phyloP scores from a whole-genome alignment of 2,113 vertebrate species.

The Bos javanicus region DNA sequence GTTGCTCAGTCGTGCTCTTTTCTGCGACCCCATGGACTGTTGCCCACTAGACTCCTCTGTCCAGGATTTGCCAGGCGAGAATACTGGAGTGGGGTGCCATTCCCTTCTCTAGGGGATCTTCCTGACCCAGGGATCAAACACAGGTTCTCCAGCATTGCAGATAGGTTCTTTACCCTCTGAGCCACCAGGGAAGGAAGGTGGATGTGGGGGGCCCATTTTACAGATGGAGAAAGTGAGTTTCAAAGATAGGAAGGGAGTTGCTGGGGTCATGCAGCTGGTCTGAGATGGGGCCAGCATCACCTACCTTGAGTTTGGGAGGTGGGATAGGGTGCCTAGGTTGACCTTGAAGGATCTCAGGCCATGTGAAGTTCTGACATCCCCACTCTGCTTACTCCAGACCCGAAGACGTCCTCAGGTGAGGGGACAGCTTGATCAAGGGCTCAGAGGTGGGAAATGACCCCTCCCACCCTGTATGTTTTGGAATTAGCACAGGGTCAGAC shows the following conservation, averaged over 20 bases:
- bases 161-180: background rate
- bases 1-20: background rate
- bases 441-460: background rate
- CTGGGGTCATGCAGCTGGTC: too few relatives aligned
- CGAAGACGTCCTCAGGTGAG: background rate
- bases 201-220: background rate
- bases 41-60: background rate
- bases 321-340: accelerated
- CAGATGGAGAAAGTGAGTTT: background rate
- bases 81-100: background rate
- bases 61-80: background rate
- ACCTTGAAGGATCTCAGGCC: too few relatives aligned
- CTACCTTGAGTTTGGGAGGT: too few relatives aligned
- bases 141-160: background rate
- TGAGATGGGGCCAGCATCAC: background rate
- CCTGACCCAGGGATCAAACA: background rate
- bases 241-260: background rate
- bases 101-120: background rate
- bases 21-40: background rate
- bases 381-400: background rate
- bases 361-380: background rate
- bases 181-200: background rate
- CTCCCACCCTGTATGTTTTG: background rate
- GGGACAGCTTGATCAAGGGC: background rate
- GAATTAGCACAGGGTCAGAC: background rate